Percentiles rank a stretch among this genome's conserved stretches.
These are phyloP conservation scores for Taxidea taxus DNA, from an alignment of 2,113 vertebrate genomes.

Conservation along the genomic window DNA sequence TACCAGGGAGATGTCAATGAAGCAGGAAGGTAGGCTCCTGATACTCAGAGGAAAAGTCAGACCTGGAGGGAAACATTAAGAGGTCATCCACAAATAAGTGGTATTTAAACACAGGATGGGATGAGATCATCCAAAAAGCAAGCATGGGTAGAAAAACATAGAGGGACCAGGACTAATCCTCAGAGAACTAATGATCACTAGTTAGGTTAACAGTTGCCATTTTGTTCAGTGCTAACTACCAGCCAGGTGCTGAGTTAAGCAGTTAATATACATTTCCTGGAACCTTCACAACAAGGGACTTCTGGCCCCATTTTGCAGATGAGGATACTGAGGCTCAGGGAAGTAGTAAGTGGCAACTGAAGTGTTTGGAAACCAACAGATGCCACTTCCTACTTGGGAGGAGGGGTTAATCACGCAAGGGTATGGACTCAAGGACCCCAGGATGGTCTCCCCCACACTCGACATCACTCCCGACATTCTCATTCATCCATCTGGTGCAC, in stretches of 20 bases:
- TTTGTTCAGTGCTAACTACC: fast-evolving
- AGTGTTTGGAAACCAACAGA: background rate
- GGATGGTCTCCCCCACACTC: background rate
- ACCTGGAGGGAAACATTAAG: background rate
- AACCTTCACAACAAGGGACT: background rate
- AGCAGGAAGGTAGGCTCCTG: background rate
- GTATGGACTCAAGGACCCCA: background rate
- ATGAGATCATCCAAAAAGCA: background rate
- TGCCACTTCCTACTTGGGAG: fast-evolving
- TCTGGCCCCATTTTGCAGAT: background rate
- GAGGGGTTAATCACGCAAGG: too few relatives aligned
- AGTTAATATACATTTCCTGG: background rate
- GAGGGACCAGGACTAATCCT: background rate
- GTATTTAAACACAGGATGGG: background rate
- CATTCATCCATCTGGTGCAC: background rate
- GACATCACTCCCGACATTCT: background rate
- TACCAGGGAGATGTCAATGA: background rate
- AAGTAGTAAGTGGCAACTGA: background rate
- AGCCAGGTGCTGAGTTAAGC: background rate
- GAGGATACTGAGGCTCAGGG: background rate
- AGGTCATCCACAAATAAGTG: background rate
- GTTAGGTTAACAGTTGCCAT: background rate
- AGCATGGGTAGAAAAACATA: background rate
- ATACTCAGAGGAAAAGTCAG: background rate
- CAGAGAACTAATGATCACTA: fast-evolving